Evolutionary conservation across 2,113 vertebrate species (phyloP).

Genomic region (Lipophrys pholis): DNA sequence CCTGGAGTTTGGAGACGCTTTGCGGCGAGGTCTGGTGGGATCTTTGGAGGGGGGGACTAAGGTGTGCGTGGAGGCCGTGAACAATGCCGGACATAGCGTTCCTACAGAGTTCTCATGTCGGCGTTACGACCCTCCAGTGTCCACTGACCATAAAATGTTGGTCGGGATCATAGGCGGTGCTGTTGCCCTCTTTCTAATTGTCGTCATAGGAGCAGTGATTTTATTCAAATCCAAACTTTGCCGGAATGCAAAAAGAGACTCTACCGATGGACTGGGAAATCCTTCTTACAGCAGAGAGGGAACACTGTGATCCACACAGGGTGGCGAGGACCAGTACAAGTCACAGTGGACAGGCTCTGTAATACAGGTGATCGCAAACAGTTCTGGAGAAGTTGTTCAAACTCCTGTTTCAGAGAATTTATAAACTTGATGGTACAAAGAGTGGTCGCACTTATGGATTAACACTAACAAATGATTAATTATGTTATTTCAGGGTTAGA

Average conservation of each 20-base stretch:
- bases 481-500: slow-evolving; percentile 16
- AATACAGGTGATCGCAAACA: background rate
- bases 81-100: slow-evolving; percentile 69
- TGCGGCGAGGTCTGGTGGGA: slow-evolving; percentile 54
- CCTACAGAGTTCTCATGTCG: slow-evolving; percentile 70
- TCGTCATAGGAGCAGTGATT: slow-evolving; percentile 56
- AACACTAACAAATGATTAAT: slow-evolving; percentile 22
- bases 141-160: slow-evolving; percentile 4
- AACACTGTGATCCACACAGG: slow-evolving; percentile 56
- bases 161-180: slow-evolving; percentile 67
- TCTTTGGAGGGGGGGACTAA: slow-evolving; percentile 68
- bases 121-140: slow-evolving; percentile 37
- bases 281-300: slow-evolving; percentile 72
- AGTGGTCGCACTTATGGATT: background rate
- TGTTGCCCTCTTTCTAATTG: slow-evolving; percentile 65
- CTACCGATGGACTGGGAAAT: slow-evolving; percentile 73
- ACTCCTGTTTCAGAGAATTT: slow-evolving; percentile 42
- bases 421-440: slow-evolving; percentile 4
- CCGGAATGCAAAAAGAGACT: slow-evolving; percentile 57
- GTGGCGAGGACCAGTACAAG: background rate
- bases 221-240: slow-evolving; percentile 50
- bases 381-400: slow-evolving; percentile 9
- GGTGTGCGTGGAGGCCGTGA: slow-evolving; percentile 81
- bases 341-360: background rate
- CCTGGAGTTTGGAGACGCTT: slow-evolving; percentile 30